Conservation (phyloP, 2,888 invertebrate genomes). For the Hypercompe scribonia region DNA sequence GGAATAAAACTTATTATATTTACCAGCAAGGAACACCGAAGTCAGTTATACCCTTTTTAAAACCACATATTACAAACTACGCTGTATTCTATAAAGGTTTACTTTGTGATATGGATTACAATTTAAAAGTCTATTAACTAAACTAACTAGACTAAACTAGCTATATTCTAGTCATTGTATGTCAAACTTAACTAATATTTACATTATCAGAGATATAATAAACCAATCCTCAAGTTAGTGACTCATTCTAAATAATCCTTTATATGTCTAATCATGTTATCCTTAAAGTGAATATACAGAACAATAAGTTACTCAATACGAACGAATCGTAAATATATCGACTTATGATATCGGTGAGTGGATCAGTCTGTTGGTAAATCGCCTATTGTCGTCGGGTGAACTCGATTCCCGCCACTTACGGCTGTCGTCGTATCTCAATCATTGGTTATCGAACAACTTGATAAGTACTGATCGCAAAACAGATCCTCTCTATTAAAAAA, state of each 20-base stretch:
- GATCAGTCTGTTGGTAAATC: conserved; percentile 47
- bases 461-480: conserved; percentile 46
- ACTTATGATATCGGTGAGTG: conserved; percentile 49
- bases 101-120: no score
- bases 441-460: conserved; percentile 51
- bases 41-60: no score
- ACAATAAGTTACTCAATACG: conserved; percentile 36
- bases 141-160: no score
- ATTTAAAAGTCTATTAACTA: no score
- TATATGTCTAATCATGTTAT: conserved; percentile 35
- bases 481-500: conserved; percentile 5
- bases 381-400: conserved; percentile 46
- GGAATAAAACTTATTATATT: no score
- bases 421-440: conserved; percentile 46
- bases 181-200: neutral
- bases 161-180: no score
- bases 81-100: no score
- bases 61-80: no score
- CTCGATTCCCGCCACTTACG: conserved; percentile 52
- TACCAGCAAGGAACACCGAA: no score
- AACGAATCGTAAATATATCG: conserved; percentile 35
- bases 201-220: neutral
- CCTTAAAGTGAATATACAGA: conserved; percentile 31
- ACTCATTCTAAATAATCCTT: neutral
- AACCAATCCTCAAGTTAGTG: neutral